Percentiles rank a stretch among this genome's conserved stretches.
phyloP scores from a whole-genome alignment of 2,113 vertebrate genomes.

The Halcyon malimbica region DNA sequence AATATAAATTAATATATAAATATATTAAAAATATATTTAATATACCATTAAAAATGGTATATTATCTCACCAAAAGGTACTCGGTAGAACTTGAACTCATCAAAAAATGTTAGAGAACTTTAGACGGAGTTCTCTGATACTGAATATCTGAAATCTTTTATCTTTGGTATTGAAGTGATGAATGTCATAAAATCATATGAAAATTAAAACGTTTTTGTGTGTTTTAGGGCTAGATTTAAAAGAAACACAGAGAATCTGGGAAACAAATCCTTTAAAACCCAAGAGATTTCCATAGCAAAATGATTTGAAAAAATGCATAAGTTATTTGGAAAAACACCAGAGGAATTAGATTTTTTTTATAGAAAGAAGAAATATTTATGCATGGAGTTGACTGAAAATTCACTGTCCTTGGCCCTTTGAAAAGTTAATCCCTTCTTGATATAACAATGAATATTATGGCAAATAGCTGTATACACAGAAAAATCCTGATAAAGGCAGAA shows the following conservation, averaged over 20 bases:
- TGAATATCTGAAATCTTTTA: background rate
- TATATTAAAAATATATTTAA: no score
- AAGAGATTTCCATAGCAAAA: background rate
- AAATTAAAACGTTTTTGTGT: background rate
- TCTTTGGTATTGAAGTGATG: background rate
- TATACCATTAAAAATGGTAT: background rate
- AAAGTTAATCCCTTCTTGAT: background rate
- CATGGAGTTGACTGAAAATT: background rate
- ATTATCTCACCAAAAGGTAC: background rate
- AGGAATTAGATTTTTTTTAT: background rate
- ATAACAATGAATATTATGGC: background rate
- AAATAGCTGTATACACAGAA: background rate
- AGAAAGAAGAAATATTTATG: background rate
- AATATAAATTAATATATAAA: no score
- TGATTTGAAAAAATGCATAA: background rate
- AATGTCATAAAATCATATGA: background rate
- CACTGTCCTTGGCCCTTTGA: background rate
- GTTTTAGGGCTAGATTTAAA: background rate
- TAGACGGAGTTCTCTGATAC: background rate
- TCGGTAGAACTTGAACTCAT: background rate
- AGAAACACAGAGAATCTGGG: background rate
- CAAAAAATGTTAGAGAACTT: background rate
- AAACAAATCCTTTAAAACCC: background rate
- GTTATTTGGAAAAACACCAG: background rate
- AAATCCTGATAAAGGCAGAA: background rate